phyloP scores from a whole-genome alignment of 2,888 invertebrate species.

The Crocallis elinguaria region DNA sequence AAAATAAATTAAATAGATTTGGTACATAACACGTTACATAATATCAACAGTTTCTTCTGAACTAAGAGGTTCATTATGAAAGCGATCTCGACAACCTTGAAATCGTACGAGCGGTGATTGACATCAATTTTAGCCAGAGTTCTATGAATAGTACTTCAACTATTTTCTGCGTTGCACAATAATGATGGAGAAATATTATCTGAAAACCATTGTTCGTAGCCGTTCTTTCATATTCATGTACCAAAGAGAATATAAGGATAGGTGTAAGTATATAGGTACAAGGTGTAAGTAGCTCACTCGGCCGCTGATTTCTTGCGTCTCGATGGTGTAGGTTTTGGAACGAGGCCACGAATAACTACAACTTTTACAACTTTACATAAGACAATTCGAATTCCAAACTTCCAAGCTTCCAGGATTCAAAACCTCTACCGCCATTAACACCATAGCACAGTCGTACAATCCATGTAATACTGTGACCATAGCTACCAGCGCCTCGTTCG shows the following conservation, averaged over 20 bases:
- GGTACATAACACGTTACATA: constrained; percentile 3
- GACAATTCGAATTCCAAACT: too few relatives aligned
- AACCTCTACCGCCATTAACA: too few relatives aligned
- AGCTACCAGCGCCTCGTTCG: not conserved
- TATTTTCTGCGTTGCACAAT: constrained; percentile 3
- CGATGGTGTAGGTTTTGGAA: too few relatives aligned
- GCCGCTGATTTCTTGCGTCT: too few relatives aligned
- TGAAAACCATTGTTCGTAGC: not conserved
- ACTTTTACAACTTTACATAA: too few relatives aligned
- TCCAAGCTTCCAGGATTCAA: too few relatives aligned
- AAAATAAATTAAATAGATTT: not conserved
- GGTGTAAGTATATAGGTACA: too few relatives aligned
- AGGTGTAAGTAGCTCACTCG: too few relatives aligned
- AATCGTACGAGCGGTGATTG: constrained; percentile 37
- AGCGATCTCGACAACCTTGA: constrained; percentile 37
- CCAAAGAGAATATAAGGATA: not conserved
- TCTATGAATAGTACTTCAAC: constrained; percentile 17
- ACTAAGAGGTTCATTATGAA: constrained; percentile 30
- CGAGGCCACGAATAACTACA: too few relatives aligned
- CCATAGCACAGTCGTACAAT: too few relatives aligned
- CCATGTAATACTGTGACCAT: too few relatives aligned
- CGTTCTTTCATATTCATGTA: not conserved
- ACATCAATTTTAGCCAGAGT: constrained; percentile 30
- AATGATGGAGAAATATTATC: constrained; percentile 2
- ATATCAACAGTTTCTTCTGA: constrained; percentile 16